phyloP scores from a whole-genome alignment of 1,140 invertebrate genomes.

The Pentalonia nigronervosa region DNA sequence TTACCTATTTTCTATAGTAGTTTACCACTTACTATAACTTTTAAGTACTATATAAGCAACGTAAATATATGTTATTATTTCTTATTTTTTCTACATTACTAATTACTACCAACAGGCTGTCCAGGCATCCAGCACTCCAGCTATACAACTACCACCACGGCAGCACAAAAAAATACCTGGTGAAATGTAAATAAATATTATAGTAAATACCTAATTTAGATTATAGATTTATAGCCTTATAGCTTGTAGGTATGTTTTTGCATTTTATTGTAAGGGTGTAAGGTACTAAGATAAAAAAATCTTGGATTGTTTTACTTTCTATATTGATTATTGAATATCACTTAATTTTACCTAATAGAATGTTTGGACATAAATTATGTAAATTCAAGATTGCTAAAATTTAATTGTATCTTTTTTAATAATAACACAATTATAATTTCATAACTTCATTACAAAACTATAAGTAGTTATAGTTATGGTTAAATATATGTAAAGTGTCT shows the following conservation, averaged over 20 bases:
- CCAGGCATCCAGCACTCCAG: not conserved
- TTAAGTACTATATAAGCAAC: too few relatives aligned
- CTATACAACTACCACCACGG: not conserved
- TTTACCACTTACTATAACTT: too few relatives aligned
- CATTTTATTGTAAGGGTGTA: not conserved
- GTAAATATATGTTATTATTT: too few relatives aligned
- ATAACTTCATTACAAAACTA: not conserved
- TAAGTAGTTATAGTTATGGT: not conserved
- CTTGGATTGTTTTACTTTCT: not conserved
- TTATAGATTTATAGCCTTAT: not conserved
- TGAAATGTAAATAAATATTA: not conserved
- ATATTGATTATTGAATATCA: too few relatives aligned
- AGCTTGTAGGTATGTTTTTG: not conserved
- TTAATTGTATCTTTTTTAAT: too few relatives aligned
- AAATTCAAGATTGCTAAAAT: too few relatives aligned
- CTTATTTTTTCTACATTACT: too few relatives aligned
- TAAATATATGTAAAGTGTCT: too few relatives aligned
- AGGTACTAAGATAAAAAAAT: not conserved
- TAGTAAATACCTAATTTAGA: too few relatives aligned
- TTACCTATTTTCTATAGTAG: too few relatives aligned
- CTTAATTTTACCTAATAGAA: not conserved
- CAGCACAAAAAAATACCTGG: not conserved
- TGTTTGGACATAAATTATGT: not conserved
- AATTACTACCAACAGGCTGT: too few relatives aligned
- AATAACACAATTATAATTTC: not conserved